Evolutionary conservation across 2,113 vertebrate species (phyloP), one percentile per base, ranked within the genome.

Genomic region (Melospiza georgiana): DNA sequence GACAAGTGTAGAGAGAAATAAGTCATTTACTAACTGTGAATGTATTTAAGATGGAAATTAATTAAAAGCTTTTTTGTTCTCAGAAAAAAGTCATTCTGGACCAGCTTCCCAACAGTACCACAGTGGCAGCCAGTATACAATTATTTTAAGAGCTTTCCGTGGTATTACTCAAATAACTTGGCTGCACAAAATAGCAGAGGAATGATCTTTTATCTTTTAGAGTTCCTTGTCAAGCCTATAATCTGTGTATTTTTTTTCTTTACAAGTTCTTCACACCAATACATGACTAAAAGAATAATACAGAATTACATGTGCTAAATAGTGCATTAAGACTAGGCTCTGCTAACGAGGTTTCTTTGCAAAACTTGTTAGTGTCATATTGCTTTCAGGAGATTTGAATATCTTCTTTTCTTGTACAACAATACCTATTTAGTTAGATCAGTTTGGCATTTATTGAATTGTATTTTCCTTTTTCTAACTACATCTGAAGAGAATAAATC

Each of bases 401-500:
- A 24, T 74, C 48, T 4, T 67, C 16, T 54, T 93, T 92, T 90
- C 55, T 93, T 51, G 17, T 89, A 52, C 61, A 96, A 95, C 90
- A 97, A 90, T 94, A 80, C 58, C 48, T 84, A 41, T 85, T 95
- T 91, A 91, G 79, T 94, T 88, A 79, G 62, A 92, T 31, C 62
- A 58, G 48, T 28, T 84, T 44, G 59, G 35, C 10, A 4, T 71
- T 93, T 93, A 89, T 61, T 90, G 41, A 66, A 80, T 73, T 87
- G 71, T 59, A 89, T 89, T 88, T 89, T 91, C 76, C 44, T 72
- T 92, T 95, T 92, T 48, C 91, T 68, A 51, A 51, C 59, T 87
- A 78, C 14, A 84, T 68, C 72, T 91, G 33, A 87, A 91, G 78
- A 95, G 91, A 95, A 94, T 93, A 94, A 95, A 96, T 96, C 13